Evolutionary conservation across 2,113 vertebrate genomes (phyloP).

Genomic region (Callopanchax toddi): DNA sequence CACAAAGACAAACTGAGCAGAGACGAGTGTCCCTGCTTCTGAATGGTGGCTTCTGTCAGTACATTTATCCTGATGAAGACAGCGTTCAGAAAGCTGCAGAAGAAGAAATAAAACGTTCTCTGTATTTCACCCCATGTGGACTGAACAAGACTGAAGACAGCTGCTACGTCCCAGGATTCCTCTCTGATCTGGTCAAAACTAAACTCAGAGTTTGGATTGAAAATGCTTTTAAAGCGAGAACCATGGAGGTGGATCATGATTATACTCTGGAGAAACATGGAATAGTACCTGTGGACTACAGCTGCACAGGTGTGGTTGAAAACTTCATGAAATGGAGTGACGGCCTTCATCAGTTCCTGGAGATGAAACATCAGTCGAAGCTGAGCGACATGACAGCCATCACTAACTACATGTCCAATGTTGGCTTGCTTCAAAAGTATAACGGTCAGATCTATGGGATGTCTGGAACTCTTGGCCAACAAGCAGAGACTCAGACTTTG

Average conservation of each 20-base stretch:
- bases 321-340: slow-evolving; percentile 66
- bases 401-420: slow-evolving; percentile 76
- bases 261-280: slow-evolving; percentile 59
- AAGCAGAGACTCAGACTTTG: slow-evolving; percentile 57
- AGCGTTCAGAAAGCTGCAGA: background rate
- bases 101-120: background rate
- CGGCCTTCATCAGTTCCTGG: slow-evolving; percentile 78
- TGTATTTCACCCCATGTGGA: slow-evolving; percentile 47
- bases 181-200: slow-evolving; percentile 40
- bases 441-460: slow-evolving; percentile 63
- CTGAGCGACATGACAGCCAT: slow-evolving; percentile 64
- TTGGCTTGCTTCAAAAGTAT: slow-evolving; percentile 66
- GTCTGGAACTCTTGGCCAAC: slow-evolving; percentile 72
- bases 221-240: slow-evolving; percentile 67
- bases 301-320: slow-evolving; percentile 73
- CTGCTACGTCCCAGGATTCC: slow-evolving; percentile 53
- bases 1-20: background rate
- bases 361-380: slow-evolving; percentile 71
- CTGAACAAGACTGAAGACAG: background rate
- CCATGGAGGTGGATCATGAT: slow-evolving; percentile 48
- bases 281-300: slow-evolving; percentile 73
- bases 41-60: slow-evolving; percentile 11
- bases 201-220: slow-evolving; percentile 67
- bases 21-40: slow-evolving; percentile 9
- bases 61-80: slow-evolving; percentile 17